Evolutionary conservation across 1,140 invertebrate genomes (phyloP), one percentile per base, ranked within the genome.

Genomic region (Macrobrachium rosenbergii): DNA sequence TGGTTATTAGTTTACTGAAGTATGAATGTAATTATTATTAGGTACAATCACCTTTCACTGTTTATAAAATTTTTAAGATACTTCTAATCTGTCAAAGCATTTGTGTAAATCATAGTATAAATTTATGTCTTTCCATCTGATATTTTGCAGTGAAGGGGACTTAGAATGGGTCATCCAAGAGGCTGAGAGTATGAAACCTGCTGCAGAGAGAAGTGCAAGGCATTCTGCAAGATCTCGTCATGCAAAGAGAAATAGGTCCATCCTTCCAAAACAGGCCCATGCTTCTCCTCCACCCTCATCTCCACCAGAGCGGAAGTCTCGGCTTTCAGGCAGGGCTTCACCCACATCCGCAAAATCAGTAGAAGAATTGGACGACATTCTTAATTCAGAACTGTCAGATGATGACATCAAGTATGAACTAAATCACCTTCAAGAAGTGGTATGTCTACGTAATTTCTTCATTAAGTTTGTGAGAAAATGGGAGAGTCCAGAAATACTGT

Each of bases 121-220:
- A 16, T 8, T 63, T 16, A 2, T 3, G 28, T 81, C 16, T 81
- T 81, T 16, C 21, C 58, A 21, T 60, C 52, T 28, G 28, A n/a
- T 60, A 60, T 12, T 0, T 52, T 52, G 52, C 77, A 67, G 79
- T 37, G 79, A 81, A 43, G 79, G 64, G 21, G 79, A 81, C 23
- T 28, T 81, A 19, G 79, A 81, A 64, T 81, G 79, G 79, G 64
- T 81, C 6, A 81, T 45, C 23, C 19, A 64, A 19, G 62, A 81
- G 6, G 17, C 79, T 19, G 79, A 81, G 12, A 62, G 28, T 23
- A 19, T 81, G 76, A 78, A 78, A n/a, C 76, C 45, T 12, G 58
- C 43, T n/a, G 58, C n/a, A 43, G 76, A 58, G 37, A 19, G 14
- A 19, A 78, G 17, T 52, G 11, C 17, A 10, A n/a, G 17, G 45